Conservation (phyloP, 1,140 invertebrate genomes). For the Drosophila nigromelanica region DNA sequence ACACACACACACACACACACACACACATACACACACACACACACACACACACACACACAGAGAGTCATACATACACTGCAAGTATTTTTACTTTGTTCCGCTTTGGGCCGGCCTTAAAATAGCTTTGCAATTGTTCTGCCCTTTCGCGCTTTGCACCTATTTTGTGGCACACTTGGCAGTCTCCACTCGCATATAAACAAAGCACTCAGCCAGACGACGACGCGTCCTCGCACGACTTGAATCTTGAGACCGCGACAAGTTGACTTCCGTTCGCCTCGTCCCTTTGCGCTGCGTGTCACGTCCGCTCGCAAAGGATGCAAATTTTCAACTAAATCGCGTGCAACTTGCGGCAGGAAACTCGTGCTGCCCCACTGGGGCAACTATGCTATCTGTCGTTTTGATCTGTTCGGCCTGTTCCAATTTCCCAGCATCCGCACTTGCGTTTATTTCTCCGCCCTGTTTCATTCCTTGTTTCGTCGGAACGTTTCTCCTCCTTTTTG, state of each 20-base stretch:
- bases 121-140: conserved; percentile 20
- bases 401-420: conserved; percentile 38
- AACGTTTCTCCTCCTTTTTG: conserved; percentile 14
- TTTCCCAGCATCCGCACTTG: conserved; percentile 2
- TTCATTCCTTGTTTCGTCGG: conserved; percentile 15
- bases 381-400: conserved; percentile 12
- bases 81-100: conserved; percentile 57
- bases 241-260: conserved; percentile 44
- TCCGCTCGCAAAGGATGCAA: conserved; percentile 71
- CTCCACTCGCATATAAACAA: conserved; percentile 25
- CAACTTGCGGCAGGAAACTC: conserved; percentile 45
- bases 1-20: background rate
- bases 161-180: conserved; percentile 13
- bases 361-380: conserved; percentile 18
- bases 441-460: conserved; percentile 12
- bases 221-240: conserved; percentile 34
- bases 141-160: conserved; percentile 17
- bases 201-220: conserved; percentile 9
- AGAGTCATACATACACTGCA: conserved; percentile 45
- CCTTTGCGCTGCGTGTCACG: conserved; percentile 51
- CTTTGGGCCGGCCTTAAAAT: conserved; percentile 24
- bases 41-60: conserved; percentile 13
- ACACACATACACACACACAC: background rate
- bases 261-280: conserved; percentile 29
- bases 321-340: conserved; percentile 68